These are phyloP conservation scores for Cladopsammia gracilis DNA, from an alignment of 64 coral and sea anemone species.

Conservation along the genomic window DNA sequence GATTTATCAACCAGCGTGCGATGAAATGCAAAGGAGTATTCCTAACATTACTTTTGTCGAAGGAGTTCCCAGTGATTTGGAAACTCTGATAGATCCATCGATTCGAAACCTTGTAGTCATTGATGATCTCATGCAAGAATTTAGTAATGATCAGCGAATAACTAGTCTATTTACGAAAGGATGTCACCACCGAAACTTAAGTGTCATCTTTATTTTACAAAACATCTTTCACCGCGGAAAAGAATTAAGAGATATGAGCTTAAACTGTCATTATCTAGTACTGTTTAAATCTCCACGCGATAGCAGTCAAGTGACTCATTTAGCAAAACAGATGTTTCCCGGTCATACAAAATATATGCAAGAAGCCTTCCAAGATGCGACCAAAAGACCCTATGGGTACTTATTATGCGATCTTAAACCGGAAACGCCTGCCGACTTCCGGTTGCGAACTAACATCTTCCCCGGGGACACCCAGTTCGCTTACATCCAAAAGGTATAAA, in stretches of 20 bases:
- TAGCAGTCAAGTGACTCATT: no score
- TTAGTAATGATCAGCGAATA: not conserved
- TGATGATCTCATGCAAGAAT: constrained; percentile 77
- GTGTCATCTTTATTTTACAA: no score
- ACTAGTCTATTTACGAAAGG: not conserved
- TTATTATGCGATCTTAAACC: constrained; percentile 70
- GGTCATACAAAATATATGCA: no score
- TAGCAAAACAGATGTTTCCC: no score
- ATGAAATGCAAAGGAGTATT: constrained; percentile 28
- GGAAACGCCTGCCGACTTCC: no score
- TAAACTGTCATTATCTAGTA: constrained; percentile 27
- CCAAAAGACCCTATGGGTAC: constrained; percentile 63
- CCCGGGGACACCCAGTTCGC: constrained; percentile 34
- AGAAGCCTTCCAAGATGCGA: no score
- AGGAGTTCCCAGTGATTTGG: not conserved
- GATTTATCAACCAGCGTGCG: constrained; percentile 36
- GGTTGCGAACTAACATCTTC: no score
- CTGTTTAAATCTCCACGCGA: no score
- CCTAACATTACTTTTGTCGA: constrained; percentile 68
- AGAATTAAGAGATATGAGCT: not conserved
- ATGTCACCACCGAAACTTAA: no score
- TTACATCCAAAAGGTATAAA: constrained; percentile 57
- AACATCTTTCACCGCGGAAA: no score
- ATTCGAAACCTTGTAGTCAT: constrained; percentile 34
- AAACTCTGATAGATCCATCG: constrained; percentile 46